These are phyloP conservation scores for Pipra filicauda DNA, from an alignment of 2,113 vertebrate genomes.

Conservation along the genomic window DNA sequence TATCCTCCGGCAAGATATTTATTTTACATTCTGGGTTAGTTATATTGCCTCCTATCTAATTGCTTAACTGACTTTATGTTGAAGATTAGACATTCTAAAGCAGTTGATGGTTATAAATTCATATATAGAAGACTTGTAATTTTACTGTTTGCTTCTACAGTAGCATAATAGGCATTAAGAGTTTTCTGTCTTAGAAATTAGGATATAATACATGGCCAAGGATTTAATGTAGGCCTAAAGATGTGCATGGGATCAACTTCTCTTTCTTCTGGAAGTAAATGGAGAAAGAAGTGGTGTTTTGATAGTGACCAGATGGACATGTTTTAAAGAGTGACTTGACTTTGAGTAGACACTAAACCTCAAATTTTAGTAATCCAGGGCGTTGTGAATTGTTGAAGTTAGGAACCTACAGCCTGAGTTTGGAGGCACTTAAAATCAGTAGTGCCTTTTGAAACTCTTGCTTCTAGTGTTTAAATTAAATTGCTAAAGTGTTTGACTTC, in stretches of 20 bases:
- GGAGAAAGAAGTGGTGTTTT: not conserved
- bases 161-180: not conserved
- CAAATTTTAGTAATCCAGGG: not conserved
- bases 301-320: not conserved
- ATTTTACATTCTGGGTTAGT: slow-evolving; percentile 9
- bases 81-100: not conserved
- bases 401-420: not conserved
- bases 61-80: slow-evolving; percentile 1
- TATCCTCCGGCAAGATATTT: slow-evolving; percentile 11
- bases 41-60: slow-evolving; percentile 5
- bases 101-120: not conserved
- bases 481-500: not conserved
- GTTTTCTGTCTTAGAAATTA: not conserved
- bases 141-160: not conserved
- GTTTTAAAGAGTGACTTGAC: not conserved
- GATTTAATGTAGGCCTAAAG: not conserved
- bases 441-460: not conserved
- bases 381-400: not conserved
- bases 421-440: not conserved
- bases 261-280: not conserved
- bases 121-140: not conserved
- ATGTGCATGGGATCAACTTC: not conserved
- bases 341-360: not conserved
- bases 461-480: not conserved
- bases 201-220: not conserved